Base-by-base conservation (phyloP, 64 coral and sea anemone genomes). In the Stichodactyla helianthus region DNA sequence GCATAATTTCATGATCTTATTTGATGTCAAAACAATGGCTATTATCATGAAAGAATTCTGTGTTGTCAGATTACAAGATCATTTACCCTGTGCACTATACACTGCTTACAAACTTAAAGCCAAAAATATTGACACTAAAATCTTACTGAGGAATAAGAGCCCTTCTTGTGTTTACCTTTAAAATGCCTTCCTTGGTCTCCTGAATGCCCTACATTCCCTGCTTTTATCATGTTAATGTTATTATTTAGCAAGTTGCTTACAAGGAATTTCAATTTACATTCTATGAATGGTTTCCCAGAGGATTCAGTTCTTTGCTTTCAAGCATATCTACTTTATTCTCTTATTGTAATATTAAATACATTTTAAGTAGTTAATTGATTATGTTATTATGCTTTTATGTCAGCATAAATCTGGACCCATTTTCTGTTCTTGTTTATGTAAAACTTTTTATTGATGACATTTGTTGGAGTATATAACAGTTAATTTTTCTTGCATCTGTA, bases 351-450 rank as follows among this genome's bases (percentile, higher is more conserved):
- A 23, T 74, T 22, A 70, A 74, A 74, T n/a, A 31, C 68, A 74
- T 74, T 74, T 74, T 74, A 74, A 31, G 25, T 26, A 31, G n/a
- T 12, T 31, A 50, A 60, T 86, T 86, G 50, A 19, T 56, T 87
- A 77, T 71, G 11, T 68, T 51, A 16, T 53, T 56, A 18, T 83
- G 14, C 18, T 13, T 35, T 35, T 61, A 59, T 84, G 6, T 31
- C 57, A 59, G 18, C 25, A 65, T n/a, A 5, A 74, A 74, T 31
- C n/a, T 74, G 68, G 26, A 10, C n/a, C 4, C 8, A 12, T 74
- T 74, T 74, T 44, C 35, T 44, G 35, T 44, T 44, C 2, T 44
- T 44, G 35, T 44, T 44, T 44, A 44, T 44, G 35, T 44, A 44
- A 44, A 3, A 44, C 2, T 44, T 44, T 3, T 44, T 44, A 44